Conservation (phyloP, 2,888 invertebrate species). For the Anagyrus pseudococci region DNA sequence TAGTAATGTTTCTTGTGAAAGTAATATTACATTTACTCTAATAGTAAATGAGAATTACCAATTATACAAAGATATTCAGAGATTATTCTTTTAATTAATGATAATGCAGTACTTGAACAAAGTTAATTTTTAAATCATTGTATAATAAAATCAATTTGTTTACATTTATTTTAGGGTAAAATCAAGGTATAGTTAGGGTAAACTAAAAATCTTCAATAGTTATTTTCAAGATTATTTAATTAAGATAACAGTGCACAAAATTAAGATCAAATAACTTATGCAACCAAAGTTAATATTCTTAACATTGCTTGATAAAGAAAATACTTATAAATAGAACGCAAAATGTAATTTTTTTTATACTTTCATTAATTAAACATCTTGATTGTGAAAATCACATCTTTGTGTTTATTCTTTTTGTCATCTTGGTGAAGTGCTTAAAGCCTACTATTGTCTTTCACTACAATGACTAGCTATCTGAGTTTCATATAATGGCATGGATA, state of each 20-base stretch:
- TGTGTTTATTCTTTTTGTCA: slow-evolving; percentile 24
- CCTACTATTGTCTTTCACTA: slow-evolving; percentile 38
- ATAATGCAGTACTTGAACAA: too few relatives aligned
- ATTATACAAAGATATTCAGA: slow-evolving; percentile 7
- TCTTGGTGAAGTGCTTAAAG: slow-evolving; percentile 34
- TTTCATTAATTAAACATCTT: slow-evolving; percentile 30
- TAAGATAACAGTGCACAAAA: slow-evolving; percentile 21
- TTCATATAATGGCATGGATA: slow-evolving; percentile 35
- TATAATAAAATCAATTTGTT: too few relatives aligned
- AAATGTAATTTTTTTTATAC: slow-evolving; percentile 23
- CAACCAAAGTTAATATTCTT: slow-evolving; percentile 22
- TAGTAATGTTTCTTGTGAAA: too few relatives aligned
- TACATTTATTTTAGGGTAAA: too few relatives aligned
- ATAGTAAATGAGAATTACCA: too few relatives aligned
- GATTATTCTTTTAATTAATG: slow-evolving; percentile 12
- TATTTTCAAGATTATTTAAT: slow-evolving; percentile 10
- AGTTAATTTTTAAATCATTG: slow-evolving; percentile 9
- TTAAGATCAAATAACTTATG: slow-evolving; percentile 1
- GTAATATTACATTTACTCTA: too few relatives aligned
- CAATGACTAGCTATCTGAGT: slow-evolving; percentile 36
- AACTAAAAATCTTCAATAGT: background rate
- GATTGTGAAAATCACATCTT: slow-evolving; percentile 24
- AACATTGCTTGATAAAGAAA: slow-evolving; percentile 21
- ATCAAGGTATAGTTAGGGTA: background rate
- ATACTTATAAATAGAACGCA: slow-evolving; percentile 16